phyloP scores from a whole-genome alignment of 2,797 vertebrate species.

The Microchirus variegatus region DNA sequence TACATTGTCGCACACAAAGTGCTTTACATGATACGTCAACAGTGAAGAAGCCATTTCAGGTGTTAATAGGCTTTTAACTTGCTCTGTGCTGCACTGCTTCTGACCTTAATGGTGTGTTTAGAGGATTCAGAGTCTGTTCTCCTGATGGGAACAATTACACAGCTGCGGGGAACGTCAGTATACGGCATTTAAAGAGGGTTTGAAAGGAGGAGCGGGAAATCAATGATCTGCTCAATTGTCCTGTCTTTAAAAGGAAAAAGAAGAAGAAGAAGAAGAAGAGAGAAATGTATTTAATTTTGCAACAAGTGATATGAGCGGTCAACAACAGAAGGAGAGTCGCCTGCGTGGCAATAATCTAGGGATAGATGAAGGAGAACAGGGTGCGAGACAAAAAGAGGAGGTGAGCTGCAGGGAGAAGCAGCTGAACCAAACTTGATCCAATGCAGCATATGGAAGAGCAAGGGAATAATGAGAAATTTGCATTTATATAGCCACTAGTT shows the following conservation, averaged over 20 bases:
- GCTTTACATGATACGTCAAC: background rate
- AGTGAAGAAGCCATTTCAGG: constrained; percentile 13
- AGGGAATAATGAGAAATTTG: constrained; percentile 37
- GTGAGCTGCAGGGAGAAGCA: background rate
- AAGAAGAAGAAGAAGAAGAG: no score
- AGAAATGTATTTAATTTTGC: background rate
- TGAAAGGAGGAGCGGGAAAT: constrained; percentile 23
- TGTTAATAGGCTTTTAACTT: constrained; percentile 47
- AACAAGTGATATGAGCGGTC: background rate
- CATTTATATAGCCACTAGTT: constrained; percentile 59
- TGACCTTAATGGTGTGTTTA: constrained; percentile 42
- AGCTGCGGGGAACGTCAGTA: constrained; percentile 32
- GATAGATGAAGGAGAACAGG: background rate
- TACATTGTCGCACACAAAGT: no score
- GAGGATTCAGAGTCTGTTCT: constrained; percentile 16
- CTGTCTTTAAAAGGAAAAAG: background rate
- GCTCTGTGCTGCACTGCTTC: constrained; percentile 18
- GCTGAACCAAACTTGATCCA: background rate
- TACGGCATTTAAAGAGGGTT: constrained; percentile 8
- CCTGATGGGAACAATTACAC: constrained; percentile 55
- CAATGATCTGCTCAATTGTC: constrained; percentile 34
- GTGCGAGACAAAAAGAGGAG: constrained; percentile 1
- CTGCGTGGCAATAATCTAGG: background rate
- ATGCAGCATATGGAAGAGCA: background rate
- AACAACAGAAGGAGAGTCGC: background rate